These are phyloP conservation scores for Notospermus geniculatus DNA, from an alignment of 1,140 invertebrate species.

Conservation along the genomic window DNA sequence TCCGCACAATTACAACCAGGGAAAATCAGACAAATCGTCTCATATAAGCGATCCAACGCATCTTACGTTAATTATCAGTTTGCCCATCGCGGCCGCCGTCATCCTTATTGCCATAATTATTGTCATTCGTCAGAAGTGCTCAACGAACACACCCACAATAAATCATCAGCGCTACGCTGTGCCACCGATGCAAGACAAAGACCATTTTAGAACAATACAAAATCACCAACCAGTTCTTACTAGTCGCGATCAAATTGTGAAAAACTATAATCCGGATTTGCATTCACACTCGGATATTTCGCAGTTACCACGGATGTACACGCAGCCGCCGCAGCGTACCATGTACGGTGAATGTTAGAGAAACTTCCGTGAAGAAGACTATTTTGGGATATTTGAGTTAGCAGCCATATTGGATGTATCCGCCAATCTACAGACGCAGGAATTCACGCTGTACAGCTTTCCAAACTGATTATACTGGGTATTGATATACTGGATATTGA, in stretches of 20 bases:
- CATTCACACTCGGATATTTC: slow-evolving; percentile 6
- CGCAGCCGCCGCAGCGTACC: background rate
- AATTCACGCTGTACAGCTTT: no score
- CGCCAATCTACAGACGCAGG: no score
- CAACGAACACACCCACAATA: slow-evolving; percentile 1
- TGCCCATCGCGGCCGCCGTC: slow-evolving; percentile 3
- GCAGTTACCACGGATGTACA: slow-evolving; percentile 5
- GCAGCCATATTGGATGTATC: no score
- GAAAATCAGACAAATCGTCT: background rate
- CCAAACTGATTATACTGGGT: no score
- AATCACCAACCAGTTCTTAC: background rate
- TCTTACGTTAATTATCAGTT: slow-evolving; percentile 3
- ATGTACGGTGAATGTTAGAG: slow-evolving; percentile 8
- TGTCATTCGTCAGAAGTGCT: slow-evolving; percentile 4
- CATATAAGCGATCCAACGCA: background rate
- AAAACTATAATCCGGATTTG: slow-evolving; percentile 7
- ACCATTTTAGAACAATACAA: background rate
- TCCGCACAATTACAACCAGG: background rate
- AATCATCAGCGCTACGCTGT: background rate
- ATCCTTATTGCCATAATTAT: slow-evolving; percentile 1
- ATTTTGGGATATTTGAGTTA: no score
- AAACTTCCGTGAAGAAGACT: no score
- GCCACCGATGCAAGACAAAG: no score
- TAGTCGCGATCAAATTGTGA: background rate
- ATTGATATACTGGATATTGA: no score